Evolutionary conservation across 2,113 vertebrate genomes (phyloP), one percentile per base, ranked within the genome.

Genomic region (Poeciliopsis occidentalis): DNA sequence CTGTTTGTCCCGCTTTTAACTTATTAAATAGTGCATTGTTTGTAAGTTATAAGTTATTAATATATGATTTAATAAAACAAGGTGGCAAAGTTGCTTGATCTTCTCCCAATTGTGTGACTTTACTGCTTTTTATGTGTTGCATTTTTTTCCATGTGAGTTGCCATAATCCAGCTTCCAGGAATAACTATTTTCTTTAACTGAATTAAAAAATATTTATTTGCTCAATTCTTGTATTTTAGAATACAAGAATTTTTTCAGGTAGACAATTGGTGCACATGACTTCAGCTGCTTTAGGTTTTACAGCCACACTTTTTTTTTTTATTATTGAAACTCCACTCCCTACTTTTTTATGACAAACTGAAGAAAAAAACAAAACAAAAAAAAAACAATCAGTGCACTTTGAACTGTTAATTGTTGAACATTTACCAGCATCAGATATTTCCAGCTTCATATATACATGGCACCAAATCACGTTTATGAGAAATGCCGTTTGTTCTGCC

Each of bases 251-350:
- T 27, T 27, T 27, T 27, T 27, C 27, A 27, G 27, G 27, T 27
- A 27, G 27, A 60, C 32, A 76, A 82, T 24, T 44, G 60, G 76
- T 31, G 27, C 1, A 6, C 61, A 19, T 37, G 41, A 63, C 17
- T 31, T 60, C 54, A 7, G 7, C 11, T 71, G 12, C 7, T 41
- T 26, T 32, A 2, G 39, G 10, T 54, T 41, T 19, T 39, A 0
- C 44, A 62, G 26, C 31, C 31, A 4, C 3, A 31, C 3, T 31
- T 31, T 79, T 69, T 31, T 79, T 69, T 29, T 57, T 11, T 37
- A 10, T 67, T 67, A 15, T 47, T 17, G 71, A 88, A 87, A 85
- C 44, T 78, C 26, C 27, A 29, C 30, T 54, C 4, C 4, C n/a
- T 32, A 64, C 19, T 30, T 17, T 29, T 12, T 30, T 32, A 39